Evolutionary conservation across 1,140 invertebrate species (phyloP), one percentile per base, ranked within the genome.

Genomic region (Eriocheir sinensis): DNA sequence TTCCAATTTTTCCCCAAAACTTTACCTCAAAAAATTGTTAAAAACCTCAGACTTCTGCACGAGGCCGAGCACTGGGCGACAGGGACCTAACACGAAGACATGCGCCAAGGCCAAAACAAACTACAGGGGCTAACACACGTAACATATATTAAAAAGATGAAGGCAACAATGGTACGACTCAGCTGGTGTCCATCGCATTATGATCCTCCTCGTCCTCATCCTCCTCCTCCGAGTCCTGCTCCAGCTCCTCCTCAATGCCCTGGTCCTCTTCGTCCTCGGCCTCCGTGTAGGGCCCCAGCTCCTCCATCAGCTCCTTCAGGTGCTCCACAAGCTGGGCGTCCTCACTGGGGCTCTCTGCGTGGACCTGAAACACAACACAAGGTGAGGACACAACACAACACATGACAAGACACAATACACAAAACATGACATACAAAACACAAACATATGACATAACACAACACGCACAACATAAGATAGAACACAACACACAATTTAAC

Each of bases 271-370:
- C 79, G 15, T 53, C 72, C n/a, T 93, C 95, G 1, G 89, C 91
- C 48, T 95, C 95, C 32, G 48, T 40, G 27, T 96, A 60, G 3
- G 95, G 95, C 0, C 95, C 95, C 36, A 96, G 91, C 80, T 96
- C 95, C 36, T 89, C 60, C 53, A 93, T 34, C 38, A 96, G 40
- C 38, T 95, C 95, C n/a, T 95, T 85, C 41, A 96, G 34, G 36
- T 96, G 95, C 40, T 95, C 92, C 72, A 91, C 40, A 32, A 96
- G 34, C 53, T 94, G 92, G 36, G 12, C 72, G 48, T 92, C 93
- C 89, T 95, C 95, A 86, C 53, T 44, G 15, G 94, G 92, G 15
- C 85, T 60, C 15, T 38, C 40, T 12, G 30, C 21, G n/a, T 94
- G 79, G 36, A 91, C 89, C 93, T 94, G 83, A n/a, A 89, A 53